These are phyloP conservation scores for Periophthalmus modestus DNA, from an alignment of 2,113 vertebrate species.

Conservation along the genomic window DNA sequence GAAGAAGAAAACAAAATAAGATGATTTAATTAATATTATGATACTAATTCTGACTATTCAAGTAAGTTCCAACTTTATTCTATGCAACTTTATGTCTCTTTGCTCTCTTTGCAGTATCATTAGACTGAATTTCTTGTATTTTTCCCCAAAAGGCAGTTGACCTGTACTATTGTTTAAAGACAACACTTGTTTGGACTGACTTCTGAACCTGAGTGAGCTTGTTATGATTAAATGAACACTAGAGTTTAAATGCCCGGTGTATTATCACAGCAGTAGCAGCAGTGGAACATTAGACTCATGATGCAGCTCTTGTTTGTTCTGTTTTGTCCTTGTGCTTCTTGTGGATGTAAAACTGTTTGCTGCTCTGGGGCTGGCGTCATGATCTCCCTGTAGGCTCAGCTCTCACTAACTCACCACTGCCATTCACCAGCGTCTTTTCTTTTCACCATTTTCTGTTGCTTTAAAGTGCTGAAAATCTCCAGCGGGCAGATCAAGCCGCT, in stretches of 20 bases:
- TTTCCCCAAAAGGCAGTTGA: too few species aligned
- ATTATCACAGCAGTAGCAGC: not conserved
- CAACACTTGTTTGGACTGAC: not conserved
- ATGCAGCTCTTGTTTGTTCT: not conserved
- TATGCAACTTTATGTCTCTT: too few species aligned
- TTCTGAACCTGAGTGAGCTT: not conserved
- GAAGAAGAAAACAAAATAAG: too few species aligned
- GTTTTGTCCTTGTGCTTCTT: slow-evolving; percentile 18
- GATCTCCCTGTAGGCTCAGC: slow-evolving; percentile 42
- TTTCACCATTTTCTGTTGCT: slow-evolving; percentile 21
- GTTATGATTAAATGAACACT: not conserved
- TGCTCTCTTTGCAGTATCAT: too few species aligned
- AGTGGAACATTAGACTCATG: not conserved
- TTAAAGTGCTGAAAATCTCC: slow-evolving; percentile 23
- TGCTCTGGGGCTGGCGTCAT: slow-evolving; percentile 31
- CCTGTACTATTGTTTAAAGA: too few species aligned
- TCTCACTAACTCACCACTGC: slow-evolving; percentile 27
- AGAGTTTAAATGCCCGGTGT: not conserved
- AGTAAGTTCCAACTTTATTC: too few species aligned
- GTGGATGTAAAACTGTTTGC: slow-evolving; percentile 37
- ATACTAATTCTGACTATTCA: too few species aligned
- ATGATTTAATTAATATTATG: too few species aligned
- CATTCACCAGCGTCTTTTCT: slow-evolving; percentile 13
- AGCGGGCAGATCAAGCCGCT: slow-evolving; percentile 16
- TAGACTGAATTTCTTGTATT: too few species aligned